Base-by-base conservation (phyloP, 35 echinoderm and acorn worm genomes). In the Apostichopus parvimensis region DNA sequence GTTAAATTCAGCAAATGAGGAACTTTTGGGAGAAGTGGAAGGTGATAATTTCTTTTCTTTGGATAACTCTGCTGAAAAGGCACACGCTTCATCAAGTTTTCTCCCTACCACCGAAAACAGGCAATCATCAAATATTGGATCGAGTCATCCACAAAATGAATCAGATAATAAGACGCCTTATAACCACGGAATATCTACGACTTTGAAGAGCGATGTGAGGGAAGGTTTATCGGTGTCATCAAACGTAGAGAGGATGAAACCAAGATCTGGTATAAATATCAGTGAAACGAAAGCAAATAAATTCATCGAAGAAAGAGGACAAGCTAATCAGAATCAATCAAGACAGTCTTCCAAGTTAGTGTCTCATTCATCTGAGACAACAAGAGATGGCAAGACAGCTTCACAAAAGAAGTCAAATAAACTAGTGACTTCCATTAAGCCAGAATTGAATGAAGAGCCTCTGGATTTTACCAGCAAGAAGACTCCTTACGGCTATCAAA, bases 1-100 rank as follows among this genome's bases (percentile, higher is more conserved):
- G 6, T 86, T 72, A 25, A 95, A 87, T 83, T 94, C 95, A 83
- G 91, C 91, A 4, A 94, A 93, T 12, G 94, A 68, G 23, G 86
- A 72, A 25, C 12, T 22, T 58, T 59, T 9, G 20, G 90, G 82
- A 55, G 90, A 94, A 52, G 92, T 64, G 9, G 72, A 91, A 55
- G 70, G 56, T 1, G 56, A 9, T 17, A 93, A 66, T 12, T 93
- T 90, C 58, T 98, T 98, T 77, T 98, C 93, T 70, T 45, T 94
- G 22, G 71, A 53, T 23, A 18, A 3, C 71, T 75, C 71, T 7
- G 71, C 6, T 0, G 7, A 18, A n/a, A n/a, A 75, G 71, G 14
- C 71, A 75, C 71, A 20, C 4, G 4, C 12, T 18, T n/a, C 64
- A 9, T 68, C 64, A 11, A 68, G 64, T 9, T 11, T 11, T 68